Base-by-base conservation (phyloP, 2,888 invertebrate genomes). In the Microplitis deprimator region DNA sequence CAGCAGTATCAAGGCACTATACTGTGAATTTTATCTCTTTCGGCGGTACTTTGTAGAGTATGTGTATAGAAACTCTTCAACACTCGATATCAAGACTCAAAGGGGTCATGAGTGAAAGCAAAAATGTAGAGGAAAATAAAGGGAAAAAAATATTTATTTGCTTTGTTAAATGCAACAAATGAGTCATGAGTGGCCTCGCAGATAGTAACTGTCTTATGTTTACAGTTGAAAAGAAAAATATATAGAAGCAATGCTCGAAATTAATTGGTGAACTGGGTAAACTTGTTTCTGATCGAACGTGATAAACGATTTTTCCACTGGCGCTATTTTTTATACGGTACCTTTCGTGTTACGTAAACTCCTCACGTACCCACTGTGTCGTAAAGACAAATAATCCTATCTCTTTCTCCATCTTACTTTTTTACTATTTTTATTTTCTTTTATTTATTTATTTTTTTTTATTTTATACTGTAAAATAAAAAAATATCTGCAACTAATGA, bases 321-420 rank as follows among this genome's bases (percentile, higher is more conserved):
- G 20, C 13, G 38, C n/a, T 16, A 59, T 59, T 20, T 29, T 29
- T 29, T 29, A 50, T 59, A 39, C 40, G 17, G 17, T 72, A 8
- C 62, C 39, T 41, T 41, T 20, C 13, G n/a, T 40, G 17, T 64
- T 67, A 10, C 20, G 59, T 16, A 73, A 73, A 38, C 64, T 20
- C 50, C 77, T 77, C 77, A 77, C 77, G 77, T 77, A 41, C 67
- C 61, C 73, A 69, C 73, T 73, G 69, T 77, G 73, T 77, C 77
- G 77, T 73, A 29, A 74, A 73, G 74, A 80, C 73, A 77, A 72
- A 73, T 78, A 78, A 78, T 81, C 78, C 81, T 81, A 80, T 81
- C 79, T 76, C 77, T 73, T 74, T 74, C 76, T 67, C 62, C 7
- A 16, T 41, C 64, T 68, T 67, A 41, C 72, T 75, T 67, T 50